Evolutionary conservation across 2,113 vertebrate species (phyloP).

Genomic region (Haliaeetus leucogaster): DNA sequence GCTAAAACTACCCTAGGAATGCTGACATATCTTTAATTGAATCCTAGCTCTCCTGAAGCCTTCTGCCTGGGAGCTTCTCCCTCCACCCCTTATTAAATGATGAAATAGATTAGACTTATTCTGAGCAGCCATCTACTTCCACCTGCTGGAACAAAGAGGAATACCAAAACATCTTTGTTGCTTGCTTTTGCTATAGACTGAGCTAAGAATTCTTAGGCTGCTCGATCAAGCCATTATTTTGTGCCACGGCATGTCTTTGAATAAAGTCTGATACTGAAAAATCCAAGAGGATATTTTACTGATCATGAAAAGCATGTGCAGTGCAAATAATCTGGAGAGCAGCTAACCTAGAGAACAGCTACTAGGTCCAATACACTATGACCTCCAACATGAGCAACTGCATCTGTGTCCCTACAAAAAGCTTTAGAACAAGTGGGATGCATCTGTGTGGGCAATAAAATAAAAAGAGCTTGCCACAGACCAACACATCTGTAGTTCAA

Average conservation of each 20-base stretch:
- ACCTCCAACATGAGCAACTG: background rate
- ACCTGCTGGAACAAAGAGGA: constrained; percentile 11
- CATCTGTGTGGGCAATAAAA: background rate
- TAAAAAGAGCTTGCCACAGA: background rate
- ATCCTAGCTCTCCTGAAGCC: background rate
- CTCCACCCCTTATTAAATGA: background rate
- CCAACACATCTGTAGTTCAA: background rate
- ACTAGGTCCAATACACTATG: background rate
- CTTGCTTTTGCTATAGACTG: background rate
- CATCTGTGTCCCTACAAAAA: background rate
- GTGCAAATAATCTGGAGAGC: background rate
- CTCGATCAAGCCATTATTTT: background rate
- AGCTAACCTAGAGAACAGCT: background rate
- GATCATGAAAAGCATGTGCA: background rate
- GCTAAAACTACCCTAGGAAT: background rate
- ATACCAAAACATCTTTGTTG: fast-evolving
- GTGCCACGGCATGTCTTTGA: background rate
- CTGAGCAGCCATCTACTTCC: background rate
- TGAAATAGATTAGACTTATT: background rate
- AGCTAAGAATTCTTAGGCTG: background rate
- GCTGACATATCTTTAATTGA: background rate
- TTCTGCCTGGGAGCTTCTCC: background rate
- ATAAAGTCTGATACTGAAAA: background rate
- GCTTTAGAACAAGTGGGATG: background rate
- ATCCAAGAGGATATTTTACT: background rate